Evolutionary conservation across 1,140 invertebrate genomes (phyloP), one percentile per base, ranked within the genome.

Genomic region (Caerostris extrusa): DNA sequence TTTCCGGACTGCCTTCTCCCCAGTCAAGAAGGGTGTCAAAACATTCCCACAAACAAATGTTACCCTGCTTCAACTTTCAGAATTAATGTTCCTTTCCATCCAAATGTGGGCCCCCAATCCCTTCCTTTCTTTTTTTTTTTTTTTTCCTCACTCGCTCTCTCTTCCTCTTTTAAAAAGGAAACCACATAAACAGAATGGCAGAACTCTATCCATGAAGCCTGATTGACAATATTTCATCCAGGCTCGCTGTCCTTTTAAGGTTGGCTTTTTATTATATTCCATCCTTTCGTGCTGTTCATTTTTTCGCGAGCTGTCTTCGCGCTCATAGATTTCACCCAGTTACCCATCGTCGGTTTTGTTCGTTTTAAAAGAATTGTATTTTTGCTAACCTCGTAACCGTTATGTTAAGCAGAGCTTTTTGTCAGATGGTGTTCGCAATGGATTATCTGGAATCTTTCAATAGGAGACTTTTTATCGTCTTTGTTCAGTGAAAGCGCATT

Each of bases 161-260:
- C 7, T 12, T 34, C 34, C 34, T 34, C 3, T 53, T 77, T 77
- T 14, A 34, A 77, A 77, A 77, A 77, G 71, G 19, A 77, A 77
- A 77, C 71, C 34, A 77, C 71, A 77, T 77, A 77, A 34, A 34
- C 34, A 50, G 19, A 77, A 77, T 77, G 71, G 50, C 71, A 77
- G 71, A 77, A 12, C 34, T 71, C 69, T 34, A 19, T 71, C 19
- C 34, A 50, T 0, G 69, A 10, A 50, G 19, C 71, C 71, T 53
- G 71, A 77, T 77, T 77, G 71, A 77, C 71, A 77, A 77, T 77
- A 77, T 77, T 77, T 77, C 71, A 77, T 77, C 71, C 34, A 34
- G 71, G 34, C 19, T 10, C 34, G 5, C 71, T 34, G 14, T 77
- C 71, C 71, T 77, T 77, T 77, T 77, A 77, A 77, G 8, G 8